These are phyloP conservation scores for Pardalotus punctatus DNA, from an alignment of 2,113 vertebrate genomes.

Conservation along the genomic window DNA sequence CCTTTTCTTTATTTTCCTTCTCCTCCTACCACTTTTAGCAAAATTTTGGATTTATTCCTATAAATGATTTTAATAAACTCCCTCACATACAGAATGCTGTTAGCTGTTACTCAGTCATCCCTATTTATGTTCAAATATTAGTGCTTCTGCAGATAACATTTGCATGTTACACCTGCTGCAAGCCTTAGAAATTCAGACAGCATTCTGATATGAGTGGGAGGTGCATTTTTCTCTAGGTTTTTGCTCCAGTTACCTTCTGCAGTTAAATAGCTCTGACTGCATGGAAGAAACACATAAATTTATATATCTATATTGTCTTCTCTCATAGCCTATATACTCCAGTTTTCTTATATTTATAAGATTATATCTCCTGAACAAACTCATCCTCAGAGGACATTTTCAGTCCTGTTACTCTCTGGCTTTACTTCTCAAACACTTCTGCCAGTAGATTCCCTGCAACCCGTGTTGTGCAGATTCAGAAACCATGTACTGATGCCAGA, in stretches of 20 bases:
- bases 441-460: not conserved
- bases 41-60: not conserved
- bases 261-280: not conserved
- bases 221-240: not conserved
- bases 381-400: not conserved
- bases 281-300: not conserved
- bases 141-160: constrained; percentile 24
- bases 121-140: constrained; percentile 59
- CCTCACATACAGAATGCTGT: not conserved
- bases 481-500: not conserved
- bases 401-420: not conserved
- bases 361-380: not conserved
- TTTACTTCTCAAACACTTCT: not conserved
- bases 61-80: not conserved
- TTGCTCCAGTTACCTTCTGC: not conserved
- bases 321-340: not conserved
- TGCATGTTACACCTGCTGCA: constrained; percentile 46
- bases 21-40: not conserved
- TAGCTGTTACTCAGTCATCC: not conserved
- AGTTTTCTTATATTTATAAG: not conserved
- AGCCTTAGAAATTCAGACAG: constrained; percentile 41
- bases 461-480: not conserved
- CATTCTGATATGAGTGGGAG: not conserved
- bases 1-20: not conserved
- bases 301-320: not conserved